Base-by-base conservation (phyloP, 2,797 vertebrate genomes). In the Falco rusticolus region DNA sequence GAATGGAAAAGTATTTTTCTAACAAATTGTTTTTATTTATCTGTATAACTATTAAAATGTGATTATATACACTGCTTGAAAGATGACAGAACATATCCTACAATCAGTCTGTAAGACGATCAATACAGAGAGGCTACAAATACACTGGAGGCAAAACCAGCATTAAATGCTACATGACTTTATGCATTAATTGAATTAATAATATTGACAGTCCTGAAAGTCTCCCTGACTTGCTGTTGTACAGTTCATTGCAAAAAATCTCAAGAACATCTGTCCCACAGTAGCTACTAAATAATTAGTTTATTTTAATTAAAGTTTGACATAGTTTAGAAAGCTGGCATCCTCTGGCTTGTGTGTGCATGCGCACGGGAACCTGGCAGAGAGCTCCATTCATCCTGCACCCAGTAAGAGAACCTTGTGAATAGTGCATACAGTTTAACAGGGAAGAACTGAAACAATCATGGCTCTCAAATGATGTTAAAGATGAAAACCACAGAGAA, bases 291-390 rank as follows among this genome's bases (percentile, higher is more conserved):
- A 93, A 69, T 61, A 78, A 93, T 51, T 21, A 48, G 70, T 33
- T 89, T 84, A 10, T 78, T 96, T 93, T 90, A 93, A 97, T 81
- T 91, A 21, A 94, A 94, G 66, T 81, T 14, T 76, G 81, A 88
- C 72, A 33, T 3, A 61, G 75, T 96, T 94, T 91, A 60, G 79
- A 53, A 84, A 86, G 83, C 59, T 93, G 70, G 64, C 41, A 89
- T 39, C 61, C 33, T 11, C 60, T 59, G 70, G 41, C 48, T 57
- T 64, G 33, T 63, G 50, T 24, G 82, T 8, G 4, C 11, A 20
- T 0, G 2, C 0, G 0, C 0, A 3, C 19, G 37, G 43, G 51
- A 77, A 50, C 28, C 1, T 34, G 77, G 79, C 56, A 75, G n/a
- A 82, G 3, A 59, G 56, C n/a, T 65, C 37, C 43, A 16, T 5